Percentiles rank a stretch among this genome's conserved stretches.
Conservation (phyloP, 2,888 invertebrate species). For the Eupithecia exiguata region DNA sequence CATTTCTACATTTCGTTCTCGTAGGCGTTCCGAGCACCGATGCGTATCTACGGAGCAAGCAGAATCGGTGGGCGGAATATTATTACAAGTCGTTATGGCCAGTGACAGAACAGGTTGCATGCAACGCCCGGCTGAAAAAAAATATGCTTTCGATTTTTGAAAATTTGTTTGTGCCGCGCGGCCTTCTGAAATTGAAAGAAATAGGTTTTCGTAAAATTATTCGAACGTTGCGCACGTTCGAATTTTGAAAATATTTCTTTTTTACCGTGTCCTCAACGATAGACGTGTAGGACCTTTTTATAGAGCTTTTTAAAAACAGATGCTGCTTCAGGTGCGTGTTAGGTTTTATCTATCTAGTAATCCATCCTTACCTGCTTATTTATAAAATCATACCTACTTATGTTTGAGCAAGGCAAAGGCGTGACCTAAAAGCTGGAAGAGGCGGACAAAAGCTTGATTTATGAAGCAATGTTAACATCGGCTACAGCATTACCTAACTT, state of each 20-base stretch:
- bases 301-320: background rate
- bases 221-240: background rate
- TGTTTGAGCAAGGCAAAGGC: conserved; percentile 46
- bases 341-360: too few relatives aligned
- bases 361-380: background rate
- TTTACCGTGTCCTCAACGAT: background rate
- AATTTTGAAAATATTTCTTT: background rate
- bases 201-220: background rate
- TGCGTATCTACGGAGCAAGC: conserved; percentile 78
- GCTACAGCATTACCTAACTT: conserved; percentile 25
- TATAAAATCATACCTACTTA: background rate
- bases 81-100: conserved; percentile 70
- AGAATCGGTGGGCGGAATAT: conserved; percentile 81
- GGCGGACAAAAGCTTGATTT: conserved; percentile 44
- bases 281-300: background rate
- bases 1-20: conserved; percentile 58
- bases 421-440: conserved; percentile 46
- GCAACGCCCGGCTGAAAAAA: conserved; percentile 63
- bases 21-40: conserved; percentile 77
- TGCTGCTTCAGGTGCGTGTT: too few relatives aligned
- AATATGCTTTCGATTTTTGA: background rate
- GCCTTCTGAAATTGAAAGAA: background rate
- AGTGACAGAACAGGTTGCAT: conserved; percentile 68
- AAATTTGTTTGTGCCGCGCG: background rate
- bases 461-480: conserved; percentile 41